Evolutionary conservation across 1,140 invertebrate species (phyloP).

Genomic region (Oryzaephilus surinamensis): DNA sequence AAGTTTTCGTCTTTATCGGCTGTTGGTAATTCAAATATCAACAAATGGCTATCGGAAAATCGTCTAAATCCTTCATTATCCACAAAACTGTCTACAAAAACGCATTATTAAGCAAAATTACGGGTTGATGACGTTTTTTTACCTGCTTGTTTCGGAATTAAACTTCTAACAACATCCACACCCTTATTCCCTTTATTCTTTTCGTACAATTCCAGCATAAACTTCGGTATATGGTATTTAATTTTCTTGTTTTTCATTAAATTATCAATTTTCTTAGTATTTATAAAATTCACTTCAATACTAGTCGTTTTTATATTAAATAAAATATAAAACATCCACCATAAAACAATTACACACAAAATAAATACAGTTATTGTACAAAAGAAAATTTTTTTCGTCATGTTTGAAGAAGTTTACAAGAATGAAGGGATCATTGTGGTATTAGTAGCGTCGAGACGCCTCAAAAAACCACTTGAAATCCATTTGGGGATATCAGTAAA

Average conservation of each 20-base stretch:
- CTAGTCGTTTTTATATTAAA: background rate
- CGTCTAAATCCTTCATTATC: background rate
- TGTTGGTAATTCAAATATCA: constrained; percentile 29
- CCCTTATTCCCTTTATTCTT: constrained; percentile 17
- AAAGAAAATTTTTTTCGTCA: background rate
- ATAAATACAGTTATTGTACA: background rate
- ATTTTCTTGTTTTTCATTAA: constrained; percentile 10
- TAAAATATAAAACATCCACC: too few species aligned
- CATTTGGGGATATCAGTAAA: constrained; percentile 16
- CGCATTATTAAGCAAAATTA: background rate
- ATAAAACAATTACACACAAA: background rate
- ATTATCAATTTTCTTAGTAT: constrained; percentile 3
- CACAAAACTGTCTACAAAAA: background rate
- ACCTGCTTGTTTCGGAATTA: constrained; percentile 29
- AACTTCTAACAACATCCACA: constrained; percentile 30
- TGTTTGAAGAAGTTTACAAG: background rate
- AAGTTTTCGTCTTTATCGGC: constrained; percentile 26
- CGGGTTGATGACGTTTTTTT: too few species aligned
- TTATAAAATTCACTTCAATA: background rate
- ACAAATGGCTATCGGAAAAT: constrained; percentile 24
- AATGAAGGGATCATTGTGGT: too few species aligned
- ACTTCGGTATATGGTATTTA: constrained; percentile 30
- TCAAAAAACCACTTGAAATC: constrained; percentile 20
- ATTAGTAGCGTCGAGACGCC: constrained; percentile 4
- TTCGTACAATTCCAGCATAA: constrained; percentile 35